Conservation (phyloP, 2,113 vertebrate genomes). For the Callipepla squamata region DNA sequence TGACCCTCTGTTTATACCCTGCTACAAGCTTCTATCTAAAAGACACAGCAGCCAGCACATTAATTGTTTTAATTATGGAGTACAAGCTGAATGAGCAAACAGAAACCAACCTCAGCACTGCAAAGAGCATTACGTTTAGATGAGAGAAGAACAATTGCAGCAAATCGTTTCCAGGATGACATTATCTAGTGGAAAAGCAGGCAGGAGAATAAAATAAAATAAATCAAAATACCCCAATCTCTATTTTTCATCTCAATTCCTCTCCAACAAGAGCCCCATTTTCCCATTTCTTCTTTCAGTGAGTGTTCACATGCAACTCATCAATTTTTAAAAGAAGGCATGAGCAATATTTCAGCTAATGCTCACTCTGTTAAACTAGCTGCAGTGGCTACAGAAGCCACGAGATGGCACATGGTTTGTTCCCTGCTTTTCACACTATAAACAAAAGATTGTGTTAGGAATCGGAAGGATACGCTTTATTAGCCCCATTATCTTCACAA, state of each 20-base stretch:
- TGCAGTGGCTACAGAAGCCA: constrained; percentile 62
- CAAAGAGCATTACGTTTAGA: background rate
- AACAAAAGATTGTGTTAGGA: background rate
- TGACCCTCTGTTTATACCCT: background rate
- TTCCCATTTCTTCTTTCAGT: background rate
- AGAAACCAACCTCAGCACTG: background rate
- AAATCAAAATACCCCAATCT: background rate
- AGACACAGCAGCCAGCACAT: background rate
- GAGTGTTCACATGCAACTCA: background rate
- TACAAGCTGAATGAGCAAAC: background rate
- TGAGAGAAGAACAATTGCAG: background rate
- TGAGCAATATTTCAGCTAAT: background rate
- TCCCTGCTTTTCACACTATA: background rate
- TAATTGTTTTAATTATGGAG: constrained; percentile 13
- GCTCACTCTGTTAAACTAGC: background rate
- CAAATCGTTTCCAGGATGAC: background rate
- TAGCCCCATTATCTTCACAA: background rate
- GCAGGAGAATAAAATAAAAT: background rate
- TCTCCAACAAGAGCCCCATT: background rate
- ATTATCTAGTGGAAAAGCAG: background rate
- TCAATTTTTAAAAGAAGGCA: background rate
- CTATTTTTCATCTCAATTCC: background rate
- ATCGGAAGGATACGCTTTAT: background rate
- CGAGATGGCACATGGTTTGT: constrained; percentile 71
- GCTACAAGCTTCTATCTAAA: background rate